phyloP scores from a whole-genome alignment of 2,113 vertebrate genomes.

The Dipodomys spectabilis region DNA sequence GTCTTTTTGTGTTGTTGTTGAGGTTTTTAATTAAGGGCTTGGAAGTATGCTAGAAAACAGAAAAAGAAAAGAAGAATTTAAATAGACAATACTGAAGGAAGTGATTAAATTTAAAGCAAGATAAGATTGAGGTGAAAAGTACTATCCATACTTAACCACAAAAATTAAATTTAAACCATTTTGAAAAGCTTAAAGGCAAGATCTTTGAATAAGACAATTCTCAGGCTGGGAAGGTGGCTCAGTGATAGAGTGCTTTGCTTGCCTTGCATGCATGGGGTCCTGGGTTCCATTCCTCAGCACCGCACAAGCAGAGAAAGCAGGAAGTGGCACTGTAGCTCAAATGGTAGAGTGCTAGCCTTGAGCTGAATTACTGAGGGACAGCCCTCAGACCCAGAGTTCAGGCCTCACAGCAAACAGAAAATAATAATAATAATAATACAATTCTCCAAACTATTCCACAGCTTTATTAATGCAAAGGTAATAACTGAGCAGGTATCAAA shows the following conservation, averaged over 20 bases:
- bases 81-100: not conserved
- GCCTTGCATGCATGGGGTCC: too few species aligned
- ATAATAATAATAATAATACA: not conserved
- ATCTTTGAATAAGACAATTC: not conserved
- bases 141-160: not conserved
- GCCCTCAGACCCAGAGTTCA: too few species aligned
- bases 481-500: constrained; percentile 1
- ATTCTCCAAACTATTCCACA: not conserved
- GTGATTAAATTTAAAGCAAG: constrained; percentile 32
- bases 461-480: not conserved
- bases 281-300: too few species aligned
- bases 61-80: not conserved
- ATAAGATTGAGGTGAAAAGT: not conserved
- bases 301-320: too few species aligned
- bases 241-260: too few species aligned
- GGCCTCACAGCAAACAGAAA: too few species aligned
- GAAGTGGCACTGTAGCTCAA: too few species aligned
- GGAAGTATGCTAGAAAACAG: not conserved
- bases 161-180: constrained; percentile 29
- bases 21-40: too few species aligned
- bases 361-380: too few species aligned
- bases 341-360: too few species aligned
- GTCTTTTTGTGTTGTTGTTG: too few species aligned
- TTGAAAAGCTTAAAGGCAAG: not conserved
- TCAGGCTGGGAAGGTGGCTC: too few species aligned